These are phyloP conservation scores for Pseudochirops corinnae DNA, from an alignment of 2,797 vertebrate genomes.

Conservation along the genomic window DNA sequence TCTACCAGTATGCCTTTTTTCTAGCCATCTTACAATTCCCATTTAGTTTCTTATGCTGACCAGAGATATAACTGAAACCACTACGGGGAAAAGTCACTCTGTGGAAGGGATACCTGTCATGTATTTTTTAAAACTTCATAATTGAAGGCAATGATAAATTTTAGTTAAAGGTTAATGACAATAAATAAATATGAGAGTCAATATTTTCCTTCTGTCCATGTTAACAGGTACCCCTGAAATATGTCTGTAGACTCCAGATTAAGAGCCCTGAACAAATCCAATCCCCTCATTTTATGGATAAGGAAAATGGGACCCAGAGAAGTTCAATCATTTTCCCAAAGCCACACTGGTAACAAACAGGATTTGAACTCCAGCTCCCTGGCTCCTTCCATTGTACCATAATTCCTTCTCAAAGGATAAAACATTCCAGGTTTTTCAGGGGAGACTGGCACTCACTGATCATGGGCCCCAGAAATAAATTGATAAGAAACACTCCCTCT, in stretches of 20 bases:
- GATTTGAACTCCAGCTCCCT: not conserved
- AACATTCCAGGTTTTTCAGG: not conserved
- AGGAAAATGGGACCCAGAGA: not conserved
- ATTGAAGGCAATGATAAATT: not conserved
- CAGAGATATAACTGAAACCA: not conserved
- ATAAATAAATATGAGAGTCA: not conserved
- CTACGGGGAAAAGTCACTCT: not conserved
- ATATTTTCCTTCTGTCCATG: not conserved
- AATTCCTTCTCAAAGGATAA: not conserved
- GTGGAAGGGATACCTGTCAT: not conserved
- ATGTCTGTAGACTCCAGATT: not conserved
- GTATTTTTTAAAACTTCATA: not conserved
- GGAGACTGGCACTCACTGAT: not conserved
- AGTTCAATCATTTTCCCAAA: not conserved
- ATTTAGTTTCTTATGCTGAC: not conserved
- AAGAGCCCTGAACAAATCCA: not conserved
- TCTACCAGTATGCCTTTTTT: not conserved
- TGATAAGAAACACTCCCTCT: not conserved
- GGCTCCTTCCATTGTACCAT: not conserved
- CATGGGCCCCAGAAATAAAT: fast-evolving
- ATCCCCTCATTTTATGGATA: not conserved
- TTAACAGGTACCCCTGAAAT: not conserved
- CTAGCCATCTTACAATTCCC: not conserved
- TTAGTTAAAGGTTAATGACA: not conserved
- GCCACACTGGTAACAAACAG: not conserved